Evolutionary conservation across 1,140 invertebrate species (phyloP), one percentile per base, ranked within the genome.

Genomic region (Drosophila paulistorum): DNA sequence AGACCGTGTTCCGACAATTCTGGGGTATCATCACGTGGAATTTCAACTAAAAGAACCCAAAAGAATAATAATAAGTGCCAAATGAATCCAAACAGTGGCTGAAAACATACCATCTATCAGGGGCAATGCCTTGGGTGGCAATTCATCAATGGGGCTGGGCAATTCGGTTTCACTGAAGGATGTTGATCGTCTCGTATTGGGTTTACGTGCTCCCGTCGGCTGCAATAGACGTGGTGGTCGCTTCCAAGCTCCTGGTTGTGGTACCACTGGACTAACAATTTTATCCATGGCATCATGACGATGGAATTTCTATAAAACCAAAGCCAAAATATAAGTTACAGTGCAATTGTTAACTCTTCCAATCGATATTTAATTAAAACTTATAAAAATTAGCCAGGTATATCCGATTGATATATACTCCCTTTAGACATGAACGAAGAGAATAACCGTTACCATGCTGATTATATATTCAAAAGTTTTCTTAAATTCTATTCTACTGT

Each of bases 241-340:
- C 92, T 94, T 97, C 94, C 96, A 96, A 3, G 95, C 95, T 2
- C 96, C 96, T 1, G 97, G 96, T 80, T 98, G 97, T 11, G 96
- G 97, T 72, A 98, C 96, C 1, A 98, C 97, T 6, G 97, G 97
- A 90, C 97, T 98, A 0, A 98, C 97, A 91, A 98, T 98, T 92
- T 97, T 97, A 92, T 98, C 97, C 92, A 97, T 95, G 6, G 93
- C 93, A 90, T 95, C 95, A 76, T 95, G 92, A 45, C 95, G 93
- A 58, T 95, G 94, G 66, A 95, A 92, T 90, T 95, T 91, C 87
- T 90, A 45, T 6, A 5, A 45, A 58, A 64, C 7, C 65, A 42
- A 17, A 20, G 20, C 11, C 7, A 13, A 13, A 3, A 39, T 17
- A 1, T 17, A 17, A 26, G 23, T 26, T 26, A 26, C 23, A 3